Evolutionary conservation across 2,797 vertebrate species (phyloP), one percentile per base, ranked within the genome.

Genomic region (Tarsius wallacei): DNA sequence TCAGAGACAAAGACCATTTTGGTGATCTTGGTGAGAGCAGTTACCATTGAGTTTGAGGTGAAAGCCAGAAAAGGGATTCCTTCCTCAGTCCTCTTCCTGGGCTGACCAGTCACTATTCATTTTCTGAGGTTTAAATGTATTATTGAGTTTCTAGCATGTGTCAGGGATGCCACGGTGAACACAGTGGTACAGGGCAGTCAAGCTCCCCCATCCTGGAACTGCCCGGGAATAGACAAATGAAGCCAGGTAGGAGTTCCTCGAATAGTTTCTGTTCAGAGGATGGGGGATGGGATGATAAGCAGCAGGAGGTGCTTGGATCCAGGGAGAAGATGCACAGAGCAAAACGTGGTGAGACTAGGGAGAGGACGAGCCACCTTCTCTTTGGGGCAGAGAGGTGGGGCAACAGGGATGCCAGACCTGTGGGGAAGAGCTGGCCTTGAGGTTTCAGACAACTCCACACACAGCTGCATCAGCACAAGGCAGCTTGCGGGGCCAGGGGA

Each of bases 61-160:
- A 87, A 87, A 71, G 15, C 28, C 28, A 33, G 19, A 4, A 17
- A 55, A 55, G 36, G 2, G 59, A 9, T 53, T 66, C 24, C 70
- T 31, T 21, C 55, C 84, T 33, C 55, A 11, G 12, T 51, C 36
- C 21, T 76, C 73, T 31, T 77, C 63, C 57, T 22, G 21, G 3
- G 33, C n/a, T 78, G 57, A 57, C 63, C 83, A 49, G 28, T 78
- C 63, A 19, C 59, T 61, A 0, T 57, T 64, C 71, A 28, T 33
- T 93, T 85, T 83, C 42, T n/a, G 49, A 95, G 83, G 36, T 80
- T 90, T 73, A 53, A n/a, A 7, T 90, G 28, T 71, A 82, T 82
- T n/a, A 53, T 5, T 5, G 9, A 92, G 57, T 49, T 33, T 63
- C 89, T 91, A 28, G n/a, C 24, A 1, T 33, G 19, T 89, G 66